A percentile compares a stretch with the other conserved stretches of the same genome.
These are phyloP conservation scores for Mesitornis unicolor DNA, from an alignment of 2,113 vertebrate genomes.

Conservation along the genomic window DNA sequence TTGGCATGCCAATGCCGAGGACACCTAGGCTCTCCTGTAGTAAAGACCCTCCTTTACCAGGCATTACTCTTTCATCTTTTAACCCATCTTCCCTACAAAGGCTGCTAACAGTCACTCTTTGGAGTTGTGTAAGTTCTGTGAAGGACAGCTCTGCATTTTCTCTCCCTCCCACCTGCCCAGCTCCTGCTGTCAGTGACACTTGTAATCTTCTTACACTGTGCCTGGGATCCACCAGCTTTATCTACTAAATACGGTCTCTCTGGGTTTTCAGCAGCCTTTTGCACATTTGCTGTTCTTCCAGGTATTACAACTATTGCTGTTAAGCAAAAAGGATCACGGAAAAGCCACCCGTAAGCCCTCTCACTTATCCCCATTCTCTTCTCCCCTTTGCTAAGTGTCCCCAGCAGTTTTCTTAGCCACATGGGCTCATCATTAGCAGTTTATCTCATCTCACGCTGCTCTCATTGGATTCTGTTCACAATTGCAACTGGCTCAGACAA, in stretches of 20 bases:
- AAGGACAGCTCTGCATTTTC: background rate
- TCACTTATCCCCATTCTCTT: background rate
- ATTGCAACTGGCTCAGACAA: background rate
- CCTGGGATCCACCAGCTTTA: background rate
- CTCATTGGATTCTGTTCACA: background rate
- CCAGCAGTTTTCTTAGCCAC: background rate
- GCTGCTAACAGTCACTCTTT: background rate
- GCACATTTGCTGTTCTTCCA: background rate
- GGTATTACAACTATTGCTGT: background rate
- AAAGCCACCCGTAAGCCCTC: background rate
- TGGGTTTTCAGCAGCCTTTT: background rate
- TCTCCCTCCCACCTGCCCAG: background rate
- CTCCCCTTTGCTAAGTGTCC: background rate
- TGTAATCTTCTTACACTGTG: constrained; percentile 1
- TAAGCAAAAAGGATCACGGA: background rate
- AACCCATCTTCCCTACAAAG: background rate
- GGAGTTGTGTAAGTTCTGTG: background rate
- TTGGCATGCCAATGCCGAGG: background rate
- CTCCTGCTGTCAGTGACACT: background rate
- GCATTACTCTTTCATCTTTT: background rate
- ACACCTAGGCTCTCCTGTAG: background rate
- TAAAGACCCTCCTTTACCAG: background rate
- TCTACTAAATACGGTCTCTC: background rate
- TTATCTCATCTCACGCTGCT: background rate
- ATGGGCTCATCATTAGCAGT: background rate